Conservation (phyloP, 2,113 vertebrate species). For the Syngnathoides biaculeatus region DNA sequence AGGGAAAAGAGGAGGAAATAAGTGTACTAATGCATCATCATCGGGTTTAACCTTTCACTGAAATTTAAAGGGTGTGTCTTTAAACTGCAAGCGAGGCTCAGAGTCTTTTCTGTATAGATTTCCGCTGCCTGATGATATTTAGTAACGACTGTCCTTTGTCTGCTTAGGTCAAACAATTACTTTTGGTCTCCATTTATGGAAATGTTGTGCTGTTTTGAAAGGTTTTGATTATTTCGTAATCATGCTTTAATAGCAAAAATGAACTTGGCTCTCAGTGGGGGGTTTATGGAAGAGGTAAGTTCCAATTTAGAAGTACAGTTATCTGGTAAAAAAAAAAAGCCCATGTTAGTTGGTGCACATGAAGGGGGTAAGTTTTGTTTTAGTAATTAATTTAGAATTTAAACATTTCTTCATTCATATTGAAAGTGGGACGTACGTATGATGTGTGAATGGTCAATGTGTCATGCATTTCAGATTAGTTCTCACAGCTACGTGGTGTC, state of each 20-base stretch:
- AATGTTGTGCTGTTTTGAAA: conserved; percentile 45
- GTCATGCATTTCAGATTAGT: too few species aligned
- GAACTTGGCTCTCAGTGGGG: conserved; percentile 15
- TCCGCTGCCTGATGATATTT: conserved; percentile 44
- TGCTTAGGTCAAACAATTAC: conserved; percentile 53
- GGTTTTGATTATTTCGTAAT: conserved; percentile 35
- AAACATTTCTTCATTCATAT: not conserved
- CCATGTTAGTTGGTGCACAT: conserved; percentile 6
- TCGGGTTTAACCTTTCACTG: conserved; percentile 64
- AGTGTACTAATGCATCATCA: conserved; percentile 49
- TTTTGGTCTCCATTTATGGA: conserved; percentile 35
- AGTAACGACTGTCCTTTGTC: conserved; percentile 30
- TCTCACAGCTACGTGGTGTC: too few species aligned
- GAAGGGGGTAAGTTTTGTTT: not conserved
- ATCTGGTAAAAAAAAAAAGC: conserved; percentile 33
- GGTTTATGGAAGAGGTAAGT: conserved; percentile 9
- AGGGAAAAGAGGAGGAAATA: conserved; percentile 30
- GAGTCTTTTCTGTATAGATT: conserved; percentile 40
- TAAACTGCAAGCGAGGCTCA: conserved; percentile 37
- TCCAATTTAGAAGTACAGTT: conserved; percentile 7
- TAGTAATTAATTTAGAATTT: not conserved
- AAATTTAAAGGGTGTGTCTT: conserved; percentile 71
- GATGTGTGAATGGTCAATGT: too few species aligned
- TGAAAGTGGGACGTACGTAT: not conserved
- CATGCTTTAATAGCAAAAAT: conserved; percentile 35